Conservation (phyloP, 2,113 vertebrate species). For the Nothoprocta perdicaria region DNA sequence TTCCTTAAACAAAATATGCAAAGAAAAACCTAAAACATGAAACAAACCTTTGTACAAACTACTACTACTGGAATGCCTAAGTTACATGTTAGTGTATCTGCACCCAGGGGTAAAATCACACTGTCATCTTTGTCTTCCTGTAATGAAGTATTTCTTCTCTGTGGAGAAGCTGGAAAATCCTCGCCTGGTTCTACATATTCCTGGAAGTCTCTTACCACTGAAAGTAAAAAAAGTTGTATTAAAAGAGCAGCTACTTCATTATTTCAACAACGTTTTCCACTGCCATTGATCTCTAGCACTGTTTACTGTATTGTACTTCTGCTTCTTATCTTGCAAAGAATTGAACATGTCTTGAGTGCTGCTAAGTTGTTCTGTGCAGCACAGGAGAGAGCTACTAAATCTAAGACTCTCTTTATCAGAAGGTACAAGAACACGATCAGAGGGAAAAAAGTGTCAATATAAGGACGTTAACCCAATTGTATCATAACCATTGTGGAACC, state of each 20-base stretch:
- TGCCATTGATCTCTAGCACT: constrained; percentile 13
- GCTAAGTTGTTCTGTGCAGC: background rate
- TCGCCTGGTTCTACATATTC: constrained; percentile 95
- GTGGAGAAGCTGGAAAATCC: constrained; percentile 90
- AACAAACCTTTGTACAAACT: constrained; percentile 96
- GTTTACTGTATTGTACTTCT: background rate
- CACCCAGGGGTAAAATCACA: constrained; percentile 92
- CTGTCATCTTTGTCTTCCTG: constrained; percentile 91
- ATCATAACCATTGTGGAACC: background rate
- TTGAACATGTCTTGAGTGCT: background rate
- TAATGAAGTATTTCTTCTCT: constrained; percentile 85
- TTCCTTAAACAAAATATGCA: constrained; percentile 17
- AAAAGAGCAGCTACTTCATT: constrained; percentile 54
- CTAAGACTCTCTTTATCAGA: background rate
- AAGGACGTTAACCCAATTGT: background rate
- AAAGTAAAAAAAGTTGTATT: constrained; percentile 63
- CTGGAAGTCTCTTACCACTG: constrained; percentile 98
- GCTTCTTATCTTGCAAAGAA: background rate
- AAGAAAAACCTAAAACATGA: constrained; percentile 1
- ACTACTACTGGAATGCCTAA: constrained; percentile 95
- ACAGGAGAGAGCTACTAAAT: background rate
- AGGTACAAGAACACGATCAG: background rate
- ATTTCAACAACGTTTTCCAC: constrained; percentile 59
- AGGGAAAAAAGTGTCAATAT: background rate
- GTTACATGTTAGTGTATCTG: constrained; percentile 95